phyloP scores from a whole-genome alignment of 2,113 vertebrate genomes.

The Tragulus kanchil region DNA sequence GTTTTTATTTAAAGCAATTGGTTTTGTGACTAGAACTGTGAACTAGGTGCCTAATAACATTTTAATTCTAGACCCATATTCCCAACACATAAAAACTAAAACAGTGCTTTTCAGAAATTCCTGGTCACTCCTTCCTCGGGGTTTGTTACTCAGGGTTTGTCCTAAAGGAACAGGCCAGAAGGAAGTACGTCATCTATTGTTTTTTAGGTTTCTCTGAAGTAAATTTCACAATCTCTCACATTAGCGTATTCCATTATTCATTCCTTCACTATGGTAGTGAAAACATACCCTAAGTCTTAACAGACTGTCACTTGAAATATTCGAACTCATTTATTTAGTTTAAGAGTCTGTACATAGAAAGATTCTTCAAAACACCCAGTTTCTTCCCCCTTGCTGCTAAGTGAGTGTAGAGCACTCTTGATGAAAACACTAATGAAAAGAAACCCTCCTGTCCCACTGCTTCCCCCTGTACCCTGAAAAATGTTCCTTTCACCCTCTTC shows the following conservation, averaged over 20 bases:
- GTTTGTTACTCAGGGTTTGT: not conserved
- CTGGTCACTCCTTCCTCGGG: not conserved
- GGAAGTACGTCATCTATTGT: not conserved
- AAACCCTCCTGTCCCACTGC: not conserved
- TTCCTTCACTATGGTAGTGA: not conserved
- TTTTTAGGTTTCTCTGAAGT: not conserved
- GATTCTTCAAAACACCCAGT: not conserved
- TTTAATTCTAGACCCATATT: slow-evolving; percentile 15
- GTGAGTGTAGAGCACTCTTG: not conserved
- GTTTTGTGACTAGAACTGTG: slow-evolving; percentile 59
- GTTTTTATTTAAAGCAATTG: slow-evolving; percentile 67
- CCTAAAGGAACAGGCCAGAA: not conserved
- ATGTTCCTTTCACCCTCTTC: not conserved
- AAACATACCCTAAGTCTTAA: not conserved
- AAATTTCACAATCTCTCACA: not conserved
- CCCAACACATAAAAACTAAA: not conserved
- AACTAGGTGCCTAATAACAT: slow-evolving; percentile 7
- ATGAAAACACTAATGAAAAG: not conserved
- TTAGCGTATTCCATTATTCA: not conserved
- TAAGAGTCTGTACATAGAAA: not conserved
- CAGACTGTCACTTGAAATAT: not conserved
- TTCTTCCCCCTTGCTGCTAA: not conserved
- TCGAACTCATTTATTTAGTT: not conserved
- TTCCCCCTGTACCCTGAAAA: not conserved
- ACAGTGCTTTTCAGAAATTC: too few species aligned